Conservation (phyloP, 2,888 invertebrate species). For the Drosophila sordidapex region DNA sequence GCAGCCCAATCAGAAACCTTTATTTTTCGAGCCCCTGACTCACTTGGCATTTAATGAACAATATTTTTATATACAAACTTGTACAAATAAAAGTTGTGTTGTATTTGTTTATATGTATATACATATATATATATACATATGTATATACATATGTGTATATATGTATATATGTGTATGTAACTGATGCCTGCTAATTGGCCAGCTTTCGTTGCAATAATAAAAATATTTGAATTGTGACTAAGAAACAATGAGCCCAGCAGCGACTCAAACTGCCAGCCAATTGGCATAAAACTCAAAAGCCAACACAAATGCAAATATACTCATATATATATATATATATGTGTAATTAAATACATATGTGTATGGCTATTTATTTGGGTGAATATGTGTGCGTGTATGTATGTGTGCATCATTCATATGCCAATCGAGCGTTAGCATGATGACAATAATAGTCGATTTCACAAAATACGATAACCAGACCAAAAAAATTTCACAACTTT, state of each 20-base stretch:
- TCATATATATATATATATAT: background rate
- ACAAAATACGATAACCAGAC: constrained; percentile 69
- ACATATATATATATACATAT: background rate
- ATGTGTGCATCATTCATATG: constrained; percentile 25
- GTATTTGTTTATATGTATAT: background rate
- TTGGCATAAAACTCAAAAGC: constrained; percentile 59
- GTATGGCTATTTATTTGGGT: background rate
- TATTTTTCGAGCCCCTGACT: constrained; percentile 55
- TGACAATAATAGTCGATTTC: constrained; percentile 80
- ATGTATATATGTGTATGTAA: constrained; percentile 8
- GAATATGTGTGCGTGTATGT: constrained; percentile 1
- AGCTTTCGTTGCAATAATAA: constrained; percentile 76
- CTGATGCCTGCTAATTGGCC: constrained; percentile 67
- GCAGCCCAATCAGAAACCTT: constrained; percentile 29
- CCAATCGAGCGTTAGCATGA: constrained; percentile 77
- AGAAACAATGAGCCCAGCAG: constrained; percentile 56
- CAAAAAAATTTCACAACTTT: background rate
- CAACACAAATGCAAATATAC: constrained; percentile 62
- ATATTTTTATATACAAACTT: constrained; percentile 44
- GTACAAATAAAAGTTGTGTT: background rate
- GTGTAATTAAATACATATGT: constrained; percentile 7
- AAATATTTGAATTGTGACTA: constrained; percentile 71
- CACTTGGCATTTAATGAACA: constrained; percentile 68
- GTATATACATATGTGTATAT: background rate
- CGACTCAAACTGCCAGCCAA: constrained; percentile 49